These are phyloP conservation scores for Epinotia bilunana DNA, from an alignment of 2,888 invertebrate genomes.

Conservation along the genomic window DNA sequence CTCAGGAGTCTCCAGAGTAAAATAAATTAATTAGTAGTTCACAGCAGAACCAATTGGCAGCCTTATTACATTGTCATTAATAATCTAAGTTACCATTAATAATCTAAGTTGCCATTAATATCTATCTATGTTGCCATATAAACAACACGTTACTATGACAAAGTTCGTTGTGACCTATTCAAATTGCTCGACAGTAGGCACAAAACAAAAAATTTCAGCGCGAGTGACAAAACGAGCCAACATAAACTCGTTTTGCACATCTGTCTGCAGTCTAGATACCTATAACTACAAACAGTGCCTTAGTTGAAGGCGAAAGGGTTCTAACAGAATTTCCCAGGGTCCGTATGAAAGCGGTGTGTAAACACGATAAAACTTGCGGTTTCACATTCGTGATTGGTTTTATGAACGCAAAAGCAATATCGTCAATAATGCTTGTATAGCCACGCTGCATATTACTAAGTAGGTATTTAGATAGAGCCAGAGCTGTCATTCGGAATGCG, in stretches of 20 bases:
- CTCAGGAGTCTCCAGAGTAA: background rate
- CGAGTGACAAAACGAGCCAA: slow-evolving; percentile 4
- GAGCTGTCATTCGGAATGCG: background rate
- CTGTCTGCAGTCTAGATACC: slow-evolving; percentile 15
- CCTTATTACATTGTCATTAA: background rate
- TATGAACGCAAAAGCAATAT: slow-evolving; percentile 29
- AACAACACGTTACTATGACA: background rate
- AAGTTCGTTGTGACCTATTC: slow-evolving; percentile 1
- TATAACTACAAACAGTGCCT: slow-evolving; percentile 7
- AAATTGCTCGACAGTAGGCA: slow-evolving; percentile 1
- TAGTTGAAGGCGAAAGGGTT: slow-evolving; percentile 5
- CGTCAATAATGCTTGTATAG: slow-evolving; percentile 1
- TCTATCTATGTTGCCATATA: background rate
- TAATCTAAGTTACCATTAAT: background rate
- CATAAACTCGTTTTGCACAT: slow-evolving; percentile 23
- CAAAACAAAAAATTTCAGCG: slow-evolving; percentile 9
- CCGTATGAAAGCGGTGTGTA: slow-evolving; percentile 3
- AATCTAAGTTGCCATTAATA: background rate
- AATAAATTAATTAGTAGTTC: background rate
- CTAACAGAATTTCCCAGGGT: slow-evolving; percentile 9
- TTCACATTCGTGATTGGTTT: slow-evolving; percentile 21
- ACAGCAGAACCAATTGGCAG: slow-evolving; percentile 8
- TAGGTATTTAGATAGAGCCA: background rate
- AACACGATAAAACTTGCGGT: slow-evolving; percentile 28
- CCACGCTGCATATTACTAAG: background rate